These are phyloP conservation scores for Stegastes partitus DNA, from an alignment of 2,113 vertebrate species.

Conservation along the genomic window DNA sequence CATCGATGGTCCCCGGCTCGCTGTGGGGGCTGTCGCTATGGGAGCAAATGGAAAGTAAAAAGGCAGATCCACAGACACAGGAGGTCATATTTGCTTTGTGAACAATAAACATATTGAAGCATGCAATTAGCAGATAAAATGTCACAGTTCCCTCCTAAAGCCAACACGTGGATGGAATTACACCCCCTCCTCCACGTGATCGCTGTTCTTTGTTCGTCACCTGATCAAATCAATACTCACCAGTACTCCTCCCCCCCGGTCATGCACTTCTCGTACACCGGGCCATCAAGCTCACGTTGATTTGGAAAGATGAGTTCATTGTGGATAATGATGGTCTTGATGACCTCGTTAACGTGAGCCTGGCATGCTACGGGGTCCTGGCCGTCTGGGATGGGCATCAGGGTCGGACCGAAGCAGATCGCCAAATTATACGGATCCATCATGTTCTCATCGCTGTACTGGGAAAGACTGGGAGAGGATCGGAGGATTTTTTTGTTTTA, in stretches of 20 bases:
- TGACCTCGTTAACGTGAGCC: slow-evolving; percentile 96
- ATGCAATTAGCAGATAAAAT: not conserved
- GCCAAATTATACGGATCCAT: slow-evolving; percentile 98
- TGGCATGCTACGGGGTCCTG: slow-evolving; percentile 96
- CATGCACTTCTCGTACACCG: slow-evolving; percentile 97
- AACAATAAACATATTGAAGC: not conserved
- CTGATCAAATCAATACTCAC: slow-evolving; percentile 79
- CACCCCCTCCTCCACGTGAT: not conserved
- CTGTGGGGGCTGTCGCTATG: slow-evolving; percentile 98
- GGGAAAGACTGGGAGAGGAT: slow-evolving; percentile 87
- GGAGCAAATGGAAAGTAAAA: slow-evolving; percentile 18
- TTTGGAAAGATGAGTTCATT: slow-evolving; percentile 95
- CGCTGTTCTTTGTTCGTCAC: not conserved
- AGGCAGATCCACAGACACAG: not conserved
- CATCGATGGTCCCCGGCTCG: slow-evolving; percentile 97
- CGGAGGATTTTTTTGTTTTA: too few relatives aligned
- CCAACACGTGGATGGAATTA: not conserved
- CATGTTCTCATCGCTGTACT: slow-evolving; percentile 99
- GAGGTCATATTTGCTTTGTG: not conserved
- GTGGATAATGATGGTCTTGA: slow-evolving; percentile 96
- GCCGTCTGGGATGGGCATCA: slow-evolving; percentile 96
- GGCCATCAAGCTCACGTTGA: slow-evolving; percentile 92
- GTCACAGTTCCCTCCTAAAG: not conserved
- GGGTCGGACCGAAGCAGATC: slow-evolving; percentile 96
- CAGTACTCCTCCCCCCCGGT: slow-evolving; percentile 96